A percentile compares a stretch with the other conserved stretches of the same genome.
These are phyloP conservation scores for Drosophila ambigua DNA, from an alignment of 1,140 invertebrate genomes.

Conservation along the genomic window DNA sequence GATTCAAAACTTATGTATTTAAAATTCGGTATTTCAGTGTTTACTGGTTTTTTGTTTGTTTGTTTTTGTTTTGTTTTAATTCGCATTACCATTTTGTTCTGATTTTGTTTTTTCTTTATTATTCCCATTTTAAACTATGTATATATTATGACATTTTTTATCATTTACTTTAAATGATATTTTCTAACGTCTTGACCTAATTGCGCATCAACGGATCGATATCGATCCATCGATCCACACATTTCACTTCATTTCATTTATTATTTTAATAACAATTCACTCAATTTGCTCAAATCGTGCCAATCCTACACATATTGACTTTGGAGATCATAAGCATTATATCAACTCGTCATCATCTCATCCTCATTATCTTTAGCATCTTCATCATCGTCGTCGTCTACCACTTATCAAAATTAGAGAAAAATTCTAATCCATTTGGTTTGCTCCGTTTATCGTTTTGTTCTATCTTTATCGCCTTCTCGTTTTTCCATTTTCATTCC, in stretches of 20 bases:
- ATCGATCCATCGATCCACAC: conserved; percentile 45
- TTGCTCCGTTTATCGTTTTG: conserved; percentile 26
- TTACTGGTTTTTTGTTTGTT: conserved; percentile 55
- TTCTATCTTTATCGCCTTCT: conserved; percentile 1
- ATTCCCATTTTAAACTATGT: conserved; percentile 81
- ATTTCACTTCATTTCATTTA: conserved; percentile 65
- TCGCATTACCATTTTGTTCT: conserved; percentile 59
- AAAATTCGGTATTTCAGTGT: conserved; percentile 68
- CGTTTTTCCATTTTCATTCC: conserved; percentile 1
- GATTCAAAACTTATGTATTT: conserved; percentile 55
- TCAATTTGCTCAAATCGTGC: conserved; percentile 78
- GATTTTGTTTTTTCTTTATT: conserved; percentile 71
- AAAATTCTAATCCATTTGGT: conserved; percentile 77
- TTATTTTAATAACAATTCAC: conserved; percentile 82
- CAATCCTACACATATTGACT: conserved; percentile 76
- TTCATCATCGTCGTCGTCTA: conserved; percentile 40
- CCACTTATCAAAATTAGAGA: conserved; percentile 77
- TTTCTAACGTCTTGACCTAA: conserved; percentile 69
- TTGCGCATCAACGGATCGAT: conserved; percentile 52
- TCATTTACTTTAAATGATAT: conserved; percentile 79
- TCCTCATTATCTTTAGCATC: conserved; percentile 40
- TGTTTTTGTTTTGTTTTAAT: conserved; percentile 33
- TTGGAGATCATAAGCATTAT: conserved; percentile 73
- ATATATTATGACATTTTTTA: conserved; percentile 76
- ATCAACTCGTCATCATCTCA: conserved; percentile 56